Conservation (phyloP, 1,140 invertebrate genomes). For the Bombus sibiricus region DNA sequence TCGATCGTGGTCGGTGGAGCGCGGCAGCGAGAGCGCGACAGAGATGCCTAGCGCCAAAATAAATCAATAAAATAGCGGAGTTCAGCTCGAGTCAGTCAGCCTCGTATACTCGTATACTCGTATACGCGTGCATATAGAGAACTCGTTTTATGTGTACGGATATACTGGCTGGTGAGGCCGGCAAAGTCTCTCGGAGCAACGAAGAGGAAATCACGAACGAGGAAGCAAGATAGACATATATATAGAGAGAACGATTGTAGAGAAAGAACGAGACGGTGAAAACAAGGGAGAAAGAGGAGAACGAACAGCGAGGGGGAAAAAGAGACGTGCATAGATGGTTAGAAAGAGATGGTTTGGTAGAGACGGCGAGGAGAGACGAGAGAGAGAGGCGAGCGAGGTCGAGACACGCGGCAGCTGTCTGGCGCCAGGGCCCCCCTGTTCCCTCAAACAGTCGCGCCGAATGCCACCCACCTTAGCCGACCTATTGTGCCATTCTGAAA, state of each 20-base stretch:
- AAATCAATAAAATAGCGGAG: constrained; percentile 70
- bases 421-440: constrained; percentile 73
- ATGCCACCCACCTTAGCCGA: constrained; percentile 72
- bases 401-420: constrained; percentile 76
- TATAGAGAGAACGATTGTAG: neutral
- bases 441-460: constrained; percentile 72
- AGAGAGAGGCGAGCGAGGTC: constrained; percentile 67
- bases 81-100: constrained; percentile 22
- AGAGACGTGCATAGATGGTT: no score
- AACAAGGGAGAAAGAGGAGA: constrained; percentile 10
- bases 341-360: neutral
- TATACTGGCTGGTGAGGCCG: neutral
- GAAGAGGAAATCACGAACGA: neutral
- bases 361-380: neutral
- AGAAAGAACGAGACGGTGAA: neutral
- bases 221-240: neutral
- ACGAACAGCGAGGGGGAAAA: neutral
- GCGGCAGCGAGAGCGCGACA: constrained; percentile 9
- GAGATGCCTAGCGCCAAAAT: constrained; percentile 62
- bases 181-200: neutral
- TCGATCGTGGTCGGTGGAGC: constrained; percentile 52
- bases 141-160: neutral
- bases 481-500: constrained; percentile 73
- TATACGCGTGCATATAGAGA: constrained; percentile 1
- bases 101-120: neutral